These are phyloP conservation scores for Drosophila tripunctata DNA, from an alignment of 2,888 invertebrate species.

Conservation along the genomic window DNA sequence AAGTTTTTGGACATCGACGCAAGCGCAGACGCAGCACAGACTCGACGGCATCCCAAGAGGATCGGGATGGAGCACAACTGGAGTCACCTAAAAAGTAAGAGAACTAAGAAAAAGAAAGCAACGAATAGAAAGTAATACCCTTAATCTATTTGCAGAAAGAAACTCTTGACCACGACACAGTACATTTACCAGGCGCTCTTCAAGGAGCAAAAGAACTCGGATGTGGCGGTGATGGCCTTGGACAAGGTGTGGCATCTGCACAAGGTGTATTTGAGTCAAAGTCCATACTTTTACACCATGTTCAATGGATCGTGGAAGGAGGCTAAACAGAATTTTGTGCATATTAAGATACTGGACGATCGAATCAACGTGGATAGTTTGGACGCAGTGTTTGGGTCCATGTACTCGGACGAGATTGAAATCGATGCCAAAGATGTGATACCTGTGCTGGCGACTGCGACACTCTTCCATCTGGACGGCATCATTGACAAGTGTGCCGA, in stretches of 20 bases:
- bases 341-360: constrained; percentile 89
- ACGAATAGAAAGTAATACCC: neutral
- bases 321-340: constrained; percentile 87
- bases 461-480: constrained; percentile 90
- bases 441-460: constrained; percentile 89
- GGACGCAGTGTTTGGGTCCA: constrained; percentile 89
- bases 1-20: constrained; percentile 85
- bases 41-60: constrained; percentile 53
- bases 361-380: constrained; percentile 89
- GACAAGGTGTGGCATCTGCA: constrained; percentile 90
- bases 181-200: constrained; percentile 92
- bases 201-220: constrained; percentile 90
- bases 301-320: constrained; percentile 92
- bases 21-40: constrained; percentile 85
- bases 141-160: constrained; percentile 84
- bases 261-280: constrained; percentile 91
- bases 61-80: constrained; percentile 84
- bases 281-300: constrained; percentile 92
- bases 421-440: constrained; percentile 88
- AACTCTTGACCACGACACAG: constrained; percentile 89
- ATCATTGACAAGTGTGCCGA: constrained; percentile 89
- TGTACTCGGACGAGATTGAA: constrained; percentile 90
- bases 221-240: constrained; percentile 89
- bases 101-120: neutral
- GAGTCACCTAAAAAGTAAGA: constrained; percentile 87